phyloP scores from a whole-genome alignment of 1,140 invertebrate genomes.

The Halictus rubicundus region DNA sequence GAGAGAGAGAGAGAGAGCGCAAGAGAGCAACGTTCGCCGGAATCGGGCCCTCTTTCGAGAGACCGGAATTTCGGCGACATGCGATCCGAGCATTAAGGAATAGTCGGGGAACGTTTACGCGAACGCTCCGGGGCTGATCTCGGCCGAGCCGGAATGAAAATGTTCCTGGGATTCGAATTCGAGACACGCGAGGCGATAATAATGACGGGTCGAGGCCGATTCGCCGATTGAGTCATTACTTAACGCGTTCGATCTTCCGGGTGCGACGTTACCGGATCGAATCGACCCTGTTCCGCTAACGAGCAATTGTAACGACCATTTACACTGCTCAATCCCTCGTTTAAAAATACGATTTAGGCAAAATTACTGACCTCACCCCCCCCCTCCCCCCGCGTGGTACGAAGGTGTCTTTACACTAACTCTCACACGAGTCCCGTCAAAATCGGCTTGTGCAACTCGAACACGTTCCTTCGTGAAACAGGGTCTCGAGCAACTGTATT shows the following conservation, averaged over 20 bases:
- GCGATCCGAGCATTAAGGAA: conserved; percentile 72
- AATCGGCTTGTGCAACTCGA: no score
- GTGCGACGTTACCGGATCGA: background rate
- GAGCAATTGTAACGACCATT: no score
- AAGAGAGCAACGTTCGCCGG: no score
- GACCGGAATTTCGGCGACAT: conserved; percentile 66
- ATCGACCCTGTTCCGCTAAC: background rate
- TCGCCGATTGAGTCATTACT: conserved; percentile 40
- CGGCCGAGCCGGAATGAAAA: conserved; percentile 41
- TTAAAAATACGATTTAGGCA: no score
- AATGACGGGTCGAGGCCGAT: background rate
- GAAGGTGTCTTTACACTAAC: no score
- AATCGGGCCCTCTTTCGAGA: background rate
- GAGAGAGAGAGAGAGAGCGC: no score
- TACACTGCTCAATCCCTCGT: no score
- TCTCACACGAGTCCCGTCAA: no score
- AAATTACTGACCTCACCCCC: no score
- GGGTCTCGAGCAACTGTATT: no score
- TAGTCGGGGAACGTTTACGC: conserved; percentile 49
- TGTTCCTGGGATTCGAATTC: conserved; percentile 12
- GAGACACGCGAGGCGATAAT: conserved; percentile 40
- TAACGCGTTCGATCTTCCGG: conserved; percentile 1
- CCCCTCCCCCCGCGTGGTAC: no score
- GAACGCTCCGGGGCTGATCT: conserved; percentile 46
- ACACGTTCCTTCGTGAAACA: no score